These are phyloP conservation scores for Plutomurus gul DNA, from an alignment of 1,140 invertebrate genomes.

Conservation along the genomic window DNA sequence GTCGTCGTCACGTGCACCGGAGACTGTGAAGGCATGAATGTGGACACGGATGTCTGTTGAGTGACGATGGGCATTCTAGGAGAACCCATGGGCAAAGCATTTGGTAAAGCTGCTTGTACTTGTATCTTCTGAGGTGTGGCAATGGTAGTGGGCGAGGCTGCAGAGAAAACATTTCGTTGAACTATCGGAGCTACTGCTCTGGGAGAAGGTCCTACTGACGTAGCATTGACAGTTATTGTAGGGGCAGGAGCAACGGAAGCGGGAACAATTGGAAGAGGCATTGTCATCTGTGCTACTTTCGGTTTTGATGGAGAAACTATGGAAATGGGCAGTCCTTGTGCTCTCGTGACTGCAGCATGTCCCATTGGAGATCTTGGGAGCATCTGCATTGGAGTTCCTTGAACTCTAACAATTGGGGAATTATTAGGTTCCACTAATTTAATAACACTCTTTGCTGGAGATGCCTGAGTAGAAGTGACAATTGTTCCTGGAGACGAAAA, in stretches of 20 bases:
- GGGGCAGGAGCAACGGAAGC: background rate
- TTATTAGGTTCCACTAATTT: background rate
- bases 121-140: background rate
- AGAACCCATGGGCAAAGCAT: background rate
- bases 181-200: conserved; percentile 39
- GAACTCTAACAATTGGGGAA: background rate
- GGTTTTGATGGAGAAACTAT: conserved; percentile 47
- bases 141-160: background rate
- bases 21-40: background rate
- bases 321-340: conserved; percentile 38
- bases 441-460: background rate
- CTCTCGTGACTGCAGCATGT: conserved; percentile 1
- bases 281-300: background rate
- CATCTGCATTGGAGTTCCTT: background rate
- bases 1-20: too few species aligned
- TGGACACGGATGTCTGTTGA: background rate
- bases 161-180: background rate
- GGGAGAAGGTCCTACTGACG: background rate
- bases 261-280: background rate
- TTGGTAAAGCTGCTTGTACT: background rate
- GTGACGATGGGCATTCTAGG: conserved; percentile 54
- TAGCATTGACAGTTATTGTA: background rate
- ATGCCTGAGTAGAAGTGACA: background rate
- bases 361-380: background rate
- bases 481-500: background rate